A percentile compares a stretch with the other conserved stretches of the same genome.
These are phyloP conservation scores for Zaprionus tsacasi DNA, from an alignment of 1,140 invertebrate species.

Conservation along the genomic window DNA sequence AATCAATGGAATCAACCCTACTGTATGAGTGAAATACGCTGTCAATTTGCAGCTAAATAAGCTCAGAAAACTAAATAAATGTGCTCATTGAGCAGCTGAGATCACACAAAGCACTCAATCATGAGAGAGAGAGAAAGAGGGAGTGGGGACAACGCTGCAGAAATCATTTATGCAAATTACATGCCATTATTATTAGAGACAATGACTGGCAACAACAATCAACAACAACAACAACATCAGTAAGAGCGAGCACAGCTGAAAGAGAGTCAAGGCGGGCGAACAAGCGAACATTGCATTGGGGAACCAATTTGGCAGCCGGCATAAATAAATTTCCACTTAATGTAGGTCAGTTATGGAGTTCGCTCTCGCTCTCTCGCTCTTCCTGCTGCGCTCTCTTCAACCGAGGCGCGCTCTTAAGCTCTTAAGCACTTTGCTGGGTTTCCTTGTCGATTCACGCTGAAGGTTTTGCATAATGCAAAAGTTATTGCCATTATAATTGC, in stretches of 20 bases:
- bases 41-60: conserved; percentile 9
- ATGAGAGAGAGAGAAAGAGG: conserved; percentile 19
- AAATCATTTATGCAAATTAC: conserved; percentile 81
- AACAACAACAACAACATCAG: conserved; percentile 28
- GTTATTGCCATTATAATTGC: conserved; percentile 37
- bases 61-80: conserved; percentile 4
- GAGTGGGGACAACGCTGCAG: conserved; percentile 53
- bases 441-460: conserved; percentile 15
- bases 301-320: conserved; percentile 80
- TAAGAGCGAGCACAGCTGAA: conserved; percentile 6
- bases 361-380: conserved; percentile 16
- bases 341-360: conserved; percentile 72
- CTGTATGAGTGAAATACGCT: background rate
- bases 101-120: conserved; percentile 53
- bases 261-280: conserved; percentile 20
- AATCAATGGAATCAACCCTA: background rate
- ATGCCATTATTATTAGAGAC: conserved; percentile 79
- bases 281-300: conserved; percentile 66
- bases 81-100: conserved; percentile 23
- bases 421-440: conserved; percentile 42
- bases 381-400: conserved; percentile 13
- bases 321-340: conserved; percentile 79
- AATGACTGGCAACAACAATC: conserved; percentile 44
- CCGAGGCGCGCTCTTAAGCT: conserved; percentile 47
- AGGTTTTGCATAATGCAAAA: conserved; percentile 44